These are phyloP conservation scores for Sorex araneus DNA, from an alignment of 2,113 vertebrate genomes.

Conservation along the genomic window DNA sequence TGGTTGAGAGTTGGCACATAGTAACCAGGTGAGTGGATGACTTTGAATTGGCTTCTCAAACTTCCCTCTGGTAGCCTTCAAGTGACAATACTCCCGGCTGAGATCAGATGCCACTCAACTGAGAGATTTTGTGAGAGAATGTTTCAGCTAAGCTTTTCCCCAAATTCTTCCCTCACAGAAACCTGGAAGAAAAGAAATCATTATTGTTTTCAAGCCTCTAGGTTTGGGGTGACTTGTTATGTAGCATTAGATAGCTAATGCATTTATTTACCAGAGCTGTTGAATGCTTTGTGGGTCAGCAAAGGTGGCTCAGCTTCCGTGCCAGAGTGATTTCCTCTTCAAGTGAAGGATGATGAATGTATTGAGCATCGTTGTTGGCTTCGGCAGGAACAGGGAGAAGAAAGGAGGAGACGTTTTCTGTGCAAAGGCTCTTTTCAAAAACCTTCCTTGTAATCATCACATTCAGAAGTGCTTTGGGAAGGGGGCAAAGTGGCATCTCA, in stretches of 20 bases:
- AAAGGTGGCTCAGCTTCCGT: neutral
- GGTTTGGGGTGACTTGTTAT: neutral
- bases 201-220: neutral
- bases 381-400: constrained; percentile 8
- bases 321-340: constrained; percentile 21
- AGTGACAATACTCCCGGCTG: neutral
- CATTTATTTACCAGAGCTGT: neutral
- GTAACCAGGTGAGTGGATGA: neutral
- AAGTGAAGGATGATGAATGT: neutral
- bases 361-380: constrained; percentile 8
- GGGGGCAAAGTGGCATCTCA: constrained; percentile 60
- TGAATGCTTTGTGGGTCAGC: neutral
- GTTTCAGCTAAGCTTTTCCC: neutral
- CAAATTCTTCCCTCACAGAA: neutral
- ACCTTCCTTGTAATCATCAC: constrained; percentile 54
- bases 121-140: neutral
- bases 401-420: neutral
- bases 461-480: constrained; percentile 52
- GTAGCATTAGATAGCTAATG: neutral
- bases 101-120: neutral
- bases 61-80: neutral
- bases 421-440: neutral
- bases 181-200: neutral
- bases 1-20: neutral
- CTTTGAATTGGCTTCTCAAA: neutral